Percentiles rank a stretch among this genome's conserved stretches.
phyloP scores from a whole-genome alignment of 2,797 vertebrate species.

The Tiaroga cobitis region DNA sequence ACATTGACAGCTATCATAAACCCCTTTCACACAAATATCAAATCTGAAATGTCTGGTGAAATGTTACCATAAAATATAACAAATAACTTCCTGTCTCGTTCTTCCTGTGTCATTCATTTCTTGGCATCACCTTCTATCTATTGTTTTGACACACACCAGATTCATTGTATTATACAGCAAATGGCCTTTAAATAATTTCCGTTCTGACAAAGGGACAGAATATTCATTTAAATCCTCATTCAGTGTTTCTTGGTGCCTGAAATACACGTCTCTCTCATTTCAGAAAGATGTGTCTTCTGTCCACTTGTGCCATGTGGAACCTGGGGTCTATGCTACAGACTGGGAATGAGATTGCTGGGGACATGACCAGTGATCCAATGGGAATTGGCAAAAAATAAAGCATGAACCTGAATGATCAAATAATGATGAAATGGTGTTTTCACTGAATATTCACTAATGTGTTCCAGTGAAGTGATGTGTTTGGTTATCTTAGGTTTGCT shows the following conservation, averaged over 20 bases:
- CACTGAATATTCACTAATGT: not conserved
- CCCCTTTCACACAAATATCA: not conserved
- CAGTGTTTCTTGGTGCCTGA: not conserved
- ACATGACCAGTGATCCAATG: not conserved
- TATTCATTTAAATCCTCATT: not conserved
- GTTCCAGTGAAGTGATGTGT: not conserved
- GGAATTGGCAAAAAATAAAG: slow-evolving; percentile 18
- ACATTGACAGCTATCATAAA: not conserved
- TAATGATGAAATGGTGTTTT: not conserved
- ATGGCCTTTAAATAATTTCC: not conserved
- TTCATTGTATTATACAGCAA: not conserved
- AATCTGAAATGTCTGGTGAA: not conserved
- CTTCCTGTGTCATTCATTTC: not conserved
- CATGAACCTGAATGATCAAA: not conserved
- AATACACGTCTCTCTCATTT: not conserved
- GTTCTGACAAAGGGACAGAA: not conserved
- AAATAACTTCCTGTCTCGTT: slow-evolving; percentile 16
- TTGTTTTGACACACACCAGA: not conserved
- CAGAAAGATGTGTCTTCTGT: not conserved
- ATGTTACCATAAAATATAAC: slow-evolving; percentile 8
- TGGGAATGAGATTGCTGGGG: slow-evolving; percentile 11
- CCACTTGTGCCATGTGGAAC: slow-evolving; percentile 4
- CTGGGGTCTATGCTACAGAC: not conserved
- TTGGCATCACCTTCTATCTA: not conserved
- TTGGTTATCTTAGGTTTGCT: not conserved